Evolutionary conservation across 2,797 vertebrate species (phyloP), one percentile per base, ranked within the genome.

Genomic region (Parauchenoglanis ngamensis): DNA sequence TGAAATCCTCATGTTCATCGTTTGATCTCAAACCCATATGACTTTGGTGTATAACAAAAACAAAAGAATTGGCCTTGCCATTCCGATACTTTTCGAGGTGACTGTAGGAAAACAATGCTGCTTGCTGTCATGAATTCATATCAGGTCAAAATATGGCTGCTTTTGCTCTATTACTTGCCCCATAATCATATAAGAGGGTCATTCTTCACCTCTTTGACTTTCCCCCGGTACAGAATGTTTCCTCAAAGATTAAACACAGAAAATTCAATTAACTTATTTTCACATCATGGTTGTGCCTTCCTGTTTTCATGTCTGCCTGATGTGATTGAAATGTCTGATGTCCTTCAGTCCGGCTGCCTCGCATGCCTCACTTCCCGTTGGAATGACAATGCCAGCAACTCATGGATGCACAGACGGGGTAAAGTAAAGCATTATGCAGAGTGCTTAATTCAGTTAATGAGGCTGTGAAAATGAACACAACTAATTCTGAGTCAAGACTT

Each of bases 311-410:
- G 91, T 93, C 92, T 94, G 89, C 89, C 92, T 94, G 93, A 95
- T 94, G 92, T 92, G 93, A 96, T 95, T 95, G 95, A 93, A 94
- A 95, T 95, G 94, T 89, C 92, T 94, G 91, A 91, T 75, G 94
- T 93, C 94, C 94, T 96, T 95, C 93, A 92, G 92, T 93, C 89
- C 84, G 84, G 57, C 52, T 88, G n/a, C 87, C 65, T 65, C 49
- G 11, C 28, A 59, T 8, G 35, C 68, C n/a, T 88, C 40, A 25
- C 46, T 88, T 80, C 40, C 56, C 59, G 56, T 61, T 25, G 78
- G 85, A 85, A 85, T 77, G 72, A 78, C 70, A 73, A 56, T 81
- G 78, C 19, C 17, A 80, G 86, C 65, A 67, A 85, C 87, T 87
- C 72, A 85, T 73, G 67, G 79, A 83, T 84, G 83, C 82, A 40